These are phyloP conservation scores for Oenanthe melanoleuca DNA, from an alignment of 2,113 vertebrate genomes.

Conservation along the genomic window DNA sequence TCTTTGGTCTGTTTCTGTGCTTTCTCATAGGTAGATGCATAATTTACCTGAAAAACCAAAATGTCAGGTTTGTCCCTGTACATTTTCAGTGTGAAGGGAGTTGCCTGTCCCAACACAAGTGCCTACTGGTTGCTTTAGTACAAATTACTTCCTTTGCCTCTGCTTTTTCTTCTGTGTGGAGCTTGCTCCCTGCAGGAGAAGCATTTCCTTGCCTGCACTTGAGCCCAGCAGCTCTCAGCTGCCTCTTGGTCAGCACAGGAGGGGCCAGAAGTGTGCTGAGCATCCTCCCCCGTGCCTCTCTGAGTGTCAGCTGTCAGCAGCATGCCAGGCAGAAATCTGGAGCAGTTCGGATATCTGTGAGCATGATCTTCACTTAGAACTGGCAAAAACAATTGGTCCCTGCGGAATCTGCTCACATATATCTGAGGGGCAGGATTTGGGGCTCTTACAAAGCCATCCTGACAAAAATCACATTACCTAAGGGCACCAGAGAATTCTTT, in stretches of 20 bases:
- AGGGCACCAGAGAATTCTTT: not conserved
- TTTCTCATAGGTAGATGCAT: not conserved
- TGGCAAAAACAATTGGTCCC: not conserved
- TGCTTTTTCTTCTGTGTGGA: not conserved
- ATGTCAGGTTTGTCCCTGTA: not conserved
- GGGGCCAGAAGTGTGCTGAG: not conserved
- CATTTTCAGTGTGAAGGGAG: not conserved
- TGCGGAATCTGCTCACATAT: not conserved
- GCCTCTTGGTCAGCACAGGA: not conserved
- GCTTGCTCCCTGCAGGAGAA: not conserved
- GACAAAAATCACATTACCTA: not conserved
- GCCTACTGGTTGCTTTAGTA: not conserved
- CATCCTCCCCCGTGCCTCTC: not conserved
- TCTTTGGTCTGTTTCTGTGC: fast-evolving
- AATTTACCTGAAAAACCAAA: not conserved
- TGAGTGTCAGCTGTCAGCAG: not conserved
- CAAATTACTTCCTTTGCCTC: not conserved
- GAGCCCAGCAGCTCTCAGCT: not conserved
- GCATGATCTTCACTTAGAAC: not conserved
- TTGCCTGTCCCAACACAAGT: not conserved
- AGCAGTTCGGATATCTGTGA: not conserved
- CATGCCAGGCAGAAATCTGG: not conserved
- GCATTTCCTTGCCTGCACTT: not conserved
- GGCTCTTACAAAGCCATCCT: not conserved
- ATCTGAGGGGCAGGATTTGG: not conserved